Percentiles rank a stretch among this genome's conserved stretches.
These are phyloP conservation scores for Syngnathoides biaculeatus DNA, from an alignment of 2,113 vertebrate species.

Conservation along the genomic window DNA sequence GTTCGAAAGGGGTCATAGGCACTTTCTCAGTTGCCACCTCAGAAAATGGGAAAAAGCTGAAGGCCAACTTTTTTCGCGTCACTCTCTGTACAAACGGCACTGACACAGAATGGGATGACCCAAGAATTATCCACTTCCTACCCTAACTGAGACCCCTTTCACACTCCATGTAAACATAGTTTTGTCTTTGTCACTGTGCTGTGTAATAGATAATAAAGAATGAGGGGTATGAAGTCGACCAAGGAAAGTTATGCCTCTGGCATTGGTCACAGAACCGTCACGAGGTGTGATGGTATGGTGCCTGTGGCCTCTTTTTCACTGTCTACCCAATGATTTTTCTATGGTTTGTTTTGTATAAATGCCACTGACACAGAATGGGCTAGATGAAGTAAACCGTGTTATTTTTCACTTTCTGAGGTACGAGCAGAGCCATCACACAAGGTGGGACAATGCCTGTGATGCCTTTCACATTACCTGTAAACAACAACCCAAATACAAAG, in stretches of 20 bases:
- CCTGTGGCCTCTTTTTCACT: not conserved
- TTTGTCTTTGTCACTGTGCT: not conserved
- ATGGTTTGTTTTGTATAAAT: not conserved
- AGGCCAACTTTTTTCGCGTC: too few relatives aligned
- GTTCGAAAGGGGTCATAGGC: too few relatives aligned
- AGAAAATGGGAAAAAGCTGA: too few relatives aligned
- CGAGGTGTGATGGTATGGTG: not conserved
- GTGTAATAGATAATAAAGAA: not conserved
- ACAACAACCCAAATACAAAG: not conserved
- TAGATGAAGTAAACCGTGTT: not conserved
- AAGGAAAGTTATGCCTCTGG: not conserved
- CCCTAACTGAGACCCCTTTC: not conserved
- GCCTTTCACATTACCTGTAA: not conserved
- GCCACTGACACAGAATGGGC: not conserved
- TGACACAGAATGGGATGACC: not conserved
- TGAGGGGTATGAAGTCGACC: not conserved
- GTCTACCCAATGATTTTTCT: not conserved
- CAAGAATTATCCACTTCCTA: not conserved
- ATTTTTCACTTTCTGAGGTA: not conserved
- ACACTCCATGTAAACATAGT: not conserved
- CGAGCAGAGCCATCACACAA: not conserved
- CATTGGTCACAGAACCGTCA: not conserved
- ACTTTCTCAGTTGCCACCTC: too few relatives aligned
- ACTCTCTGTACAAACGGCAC: too few relatives aligned
- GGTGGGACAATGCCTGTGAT: too few relatives aligned